Evolutionary conservation across 1,140 invertebrate species (phyloP).

Genomic region (Cydia amplana): DNA sequence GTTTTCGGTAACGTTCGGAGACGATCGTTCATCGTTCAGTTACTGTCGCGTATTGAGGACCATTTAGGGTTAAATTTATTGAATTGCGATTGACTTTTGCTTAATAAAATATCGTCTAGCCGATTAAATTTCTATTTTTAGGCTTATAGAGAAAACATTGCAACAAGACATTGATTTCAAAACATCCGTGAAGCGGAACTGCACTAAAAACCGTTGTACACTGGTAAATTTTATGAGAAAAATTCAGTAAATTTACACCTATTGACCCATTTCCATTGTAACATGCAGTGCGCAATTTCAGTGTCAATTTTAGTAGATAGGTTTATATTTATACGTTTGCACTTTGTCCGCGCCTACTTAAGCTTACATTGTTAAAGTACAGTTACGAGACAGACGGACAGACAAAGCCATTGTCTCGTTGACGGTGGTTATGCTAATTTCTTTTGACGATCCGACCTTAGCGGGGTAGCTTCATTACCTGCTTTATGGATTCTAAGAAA

Average conservation of each 20-base stretch:
- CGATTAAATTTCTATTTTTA: too few species aligned
- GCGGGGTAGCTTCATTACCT: constrained; percentile 58
- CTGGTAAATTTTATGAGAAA: too few species aligned
- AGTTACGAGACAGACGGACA: constrained; percentile 65
- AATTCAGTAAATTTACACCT: too few species aligned
- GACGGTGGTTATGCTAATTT: constrained; percentile 75
- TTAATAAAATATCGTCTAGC: neutral
- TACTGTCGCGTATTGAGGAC: constrained; percentile 19
- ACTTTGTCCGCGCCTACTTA: constrained; percentile 50
- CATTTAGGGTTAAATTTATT: constrained; percentile 22
- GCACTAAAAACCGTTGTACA: too few species aligned
- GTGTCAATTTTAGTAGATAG: constrained; percentile 33
- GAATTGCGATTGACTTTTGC: neutral
- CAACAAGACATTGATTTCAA: too few species aligned
- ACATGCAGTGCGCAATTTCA: neutral
- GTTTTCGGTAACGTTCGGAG: constrained; percentile 26
- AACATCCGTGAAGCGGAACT: too few species aligned
- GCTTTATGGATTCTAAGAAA: constrained; percentile 45
- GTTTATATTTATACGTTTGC: constrained; percentile 39
- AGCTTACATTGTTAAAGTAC: constrained; percentile 53
- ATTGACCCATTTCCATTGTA: too few species aligned
- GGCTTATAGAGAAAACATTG: too few species aligned
- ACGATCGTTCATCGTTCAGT: constrained; percentile 11
- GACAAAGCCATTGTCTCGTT: constrained; percentile 75
- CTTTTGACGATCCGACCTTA: constrained; percentile 67